These are phyloP conservation scores for Cheilosia vernalis DNA, from an alignment of 2,888 invertebrate genomes.

Conservation along the genomic window DNA sequence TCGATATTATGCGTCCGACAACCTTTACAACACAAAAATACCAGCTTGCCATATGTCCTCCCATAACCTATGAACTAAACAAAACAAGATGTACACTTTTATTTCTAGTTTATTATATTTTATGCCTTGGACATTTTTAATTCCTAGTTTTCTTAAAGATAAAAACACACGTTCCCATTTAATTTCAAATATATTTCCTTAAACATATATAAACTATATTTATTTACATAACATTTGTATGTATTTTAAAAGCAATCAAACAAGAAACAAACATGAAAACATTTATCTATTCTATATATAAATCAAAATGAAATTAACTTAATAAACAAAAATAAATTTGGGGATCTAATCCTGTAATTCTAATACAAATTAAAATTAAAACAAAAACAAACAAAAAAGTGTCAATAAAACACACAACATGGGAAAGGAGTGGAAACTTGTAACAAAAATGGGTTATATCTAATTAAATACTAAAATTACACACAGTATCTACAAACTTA, in stretches of 20 bases:
- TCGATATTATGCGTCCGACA: not conserved
- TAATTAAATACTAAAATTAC: slow-evolving; percentile 64
- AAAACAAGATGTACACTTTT: slow-evolving; percentile 31
- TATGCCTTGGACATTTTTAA: slow-evolving; percentile 35
- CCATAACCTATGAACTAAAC: slow-evolving; percentile 34
- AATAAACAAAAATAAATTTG: slow-evolving; percentile 53
- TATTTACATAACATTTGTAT: slow-evolving; percentile 51
- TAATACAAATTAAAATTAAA: slow-evolving; percentile 42
- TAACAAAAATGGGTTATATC: slow-evolving; percentile 34
- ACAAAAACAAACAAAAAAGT: slow-evolving; percentile 49
- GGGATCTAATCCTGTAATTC: slow-evolving; percentile 70
- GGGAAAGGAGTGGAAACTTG: slow-evolving; percentile 58
- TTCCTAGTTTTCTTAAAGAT: slow-evolving; percentile 18
- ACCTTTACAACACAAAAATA: not conserved
- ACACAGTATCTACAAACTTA: slow-evolving; percentile 67
- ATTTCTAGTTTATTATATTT: slow-evolving; percentile 18
- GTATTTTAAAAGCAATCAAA: slow-evolving; percentile 69
- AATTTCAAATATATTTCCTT: slow-evolving; percentile 29
- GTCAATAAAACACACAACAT: slow-evolving; percentile 69
- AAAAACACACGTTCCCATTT: slow-evolving; percentile 9
- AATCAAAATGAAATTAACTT: slow-evolving; percentile 61
- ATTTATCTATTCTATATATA: slow-evolving; percentile 54
- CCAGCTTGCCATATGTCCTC: not conserved
- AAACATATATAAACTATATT: slow-evolving; percentile 14
- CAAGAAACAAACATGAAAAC: slow-evolving; percentile 40